Conservation (phyloP, 2,888 invertebrate species). For the Smittia aterrima region DNA sequence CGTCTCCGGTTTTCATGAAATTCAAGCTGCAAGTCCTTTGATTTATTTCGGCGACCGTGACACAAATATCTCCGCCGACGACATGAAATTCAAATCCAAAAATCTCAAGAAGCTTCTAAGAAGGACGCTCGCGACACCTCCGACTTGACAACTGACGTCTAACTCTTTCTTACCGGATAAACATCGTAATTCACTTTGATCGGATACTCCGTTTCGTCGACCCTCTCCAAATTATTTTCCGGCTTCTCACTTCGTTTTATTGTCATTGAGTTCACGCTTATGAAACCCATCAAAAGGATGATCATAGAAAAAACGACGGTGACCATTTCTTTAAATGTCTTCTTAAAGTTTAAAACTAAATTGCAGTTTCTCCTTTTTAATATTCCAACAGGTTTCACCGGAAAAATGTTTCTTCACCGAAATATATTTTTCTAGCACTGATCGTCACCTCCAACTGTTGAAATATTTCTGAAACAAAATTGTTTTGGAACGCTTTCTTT, state of each 20-base stretch:
- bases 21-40: too few relatives aligned
- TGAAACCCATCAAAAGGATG: not conserved
- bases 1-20: too few relatives aligned
- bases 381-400: not conserved
- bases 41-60: too few relatives aligned
- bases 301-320: not conserved
- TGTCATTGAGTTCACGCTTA: slow-evolving; percentile 20
- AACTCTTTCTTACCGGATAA: slow-evolving; percentile 49
- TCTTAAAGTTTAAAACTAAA: not conserved
- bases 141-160: not conserved
- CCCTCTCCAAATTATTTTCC: slow-evolving; percentile 28
- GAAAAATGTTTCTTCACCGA: not conserved
- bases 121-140: not conserved
- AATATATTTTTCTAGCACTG: not conserved
- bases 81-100: too few relatives aligned
- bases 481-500: slow-evolving; percentile 7
- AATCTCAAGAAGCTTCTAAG: too few relatives aligned
- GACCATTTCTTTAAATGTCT: slow-evolving; percentile 2
- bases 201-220: slow-evolving; percentile 42
- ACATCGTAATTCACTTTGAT: slow-evolving; percentile 49
- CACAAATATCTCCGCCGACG: too few relatives aligned
- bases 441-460: slow-evolving; percentile 13
- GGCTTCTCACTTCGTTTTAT: slow-evolving; percentile 10
- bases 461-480: slow-evolving; percentile 28
- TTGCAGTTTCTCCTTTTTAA: not conserved